Evolutionary conservation across 2,888 invertebrate species (phyloP), one percentile per base, ranked within the genome.

Genomic region (Chaitophorus viminalis): DNA sequence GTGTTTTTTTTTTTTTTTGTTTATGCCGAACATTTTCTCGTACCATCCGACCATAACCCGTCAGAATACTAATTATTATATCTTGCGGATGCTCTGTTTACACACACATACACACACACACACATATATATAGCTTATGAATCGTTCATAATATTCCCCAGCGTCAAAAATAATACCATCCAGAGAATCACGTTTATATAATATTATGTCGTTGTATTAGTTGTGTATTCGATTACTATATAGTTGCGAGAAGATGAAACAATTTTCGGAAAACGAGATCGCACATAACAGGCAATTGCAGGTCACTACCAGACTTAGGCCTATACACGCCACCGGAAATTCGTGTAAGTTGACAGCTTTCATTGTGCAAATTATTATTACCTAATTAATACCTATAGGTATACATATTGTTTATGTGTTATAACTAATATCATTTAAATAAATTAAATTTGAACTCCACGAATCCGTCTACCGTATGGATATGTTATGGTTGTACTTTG

Each of bases 291-390:
- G 65, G 68, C 68, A 31, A 31, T 11, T 68, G n/a, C n/a, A n/a
- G 29, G 75, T 84, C 68, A n/a, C n/a, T n/a, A n/a, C n/a, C n/a
- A n/a, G n/a, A n/a, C n/a, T 29, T 18, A 52, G 68, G n/a, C 84
- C 46, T 3, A 18, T 46, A 33, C 31, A 52, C 76, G 46, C 76
- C 52, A n/a, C n/a, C 11, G 84, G 52, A 52, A 84, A 84, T 77
- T 84, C 84, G 65, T 84, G 84, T 84, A 84, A 84, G 84, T 77
- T 14, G 33, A 77, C 33, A 36, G 29, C 36, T 11, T 74, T 74
- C n/a, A 74, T 46, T 25, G 21, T 46, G 14, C 6, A 4, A 39
- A 11, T 46, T 75, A 8, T 29, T 52, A 52, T 29, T 52, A 52
- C 4, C 11, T 5, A n/a, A n/a, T n/a, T n/a, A n/a, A n/a, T n/a